A percentile compares a stretch with the other conserved stretches of the same genome.
phyloP scores from a whole-genome alignment of 1,140 invertebrate genomes.

The Hycleus cichorii region DNA sequence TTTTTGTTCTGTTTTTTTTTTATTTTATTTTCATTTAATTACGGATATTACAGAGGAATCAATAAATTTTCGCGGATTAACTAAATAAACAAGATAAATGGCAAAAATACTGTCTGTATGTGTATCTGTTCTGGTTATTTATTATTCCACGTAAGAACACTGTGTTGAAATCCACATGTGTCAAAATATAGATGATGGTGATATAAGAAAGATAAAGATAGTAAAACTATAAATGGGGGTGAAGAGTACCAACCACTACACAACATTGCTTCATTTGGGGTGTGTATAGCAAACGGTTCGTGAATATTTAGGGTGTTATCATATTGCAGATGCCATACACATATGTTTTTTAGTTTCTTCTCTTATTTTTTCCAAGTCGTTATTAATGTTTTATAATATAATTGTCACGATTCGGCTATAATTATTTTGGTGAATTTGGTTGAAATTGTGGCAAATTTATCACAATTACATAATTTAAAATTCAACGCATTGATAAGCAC shows the following conservation, averaged over 20 bases:
- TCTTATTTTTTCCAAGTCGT: too few species aligned
- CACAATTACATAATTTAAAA: conserved; percentile 18
- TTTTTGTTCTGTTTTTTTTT: too few species aligned
- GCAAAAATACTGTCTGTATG: not conserved
- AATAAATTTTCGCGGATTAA: not conserved
- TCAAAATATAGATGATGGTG: conserved; percentile 27
- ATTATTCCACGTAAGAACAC: conserved; percentile 30
- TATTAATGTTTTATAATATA: too few species aligned
- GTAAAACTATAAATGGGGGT: not conserved
- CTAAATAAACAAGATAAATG: not conserved
- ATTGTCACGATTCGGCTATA: too few species aligned
- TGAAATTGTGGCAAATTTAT: conserved; percentile 6
- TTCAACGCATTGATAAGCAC: conserved; percentile 20
- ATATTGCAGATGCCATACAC: conserved; percentile 20
- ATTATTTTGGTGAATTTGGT: too few species aligned
- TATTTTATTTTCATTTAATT: not conserved
- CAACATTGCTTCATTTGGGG: conserved; percentile 24
- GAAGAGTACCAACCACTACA: not conserved
- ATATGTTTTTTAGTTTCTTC: not conserved
- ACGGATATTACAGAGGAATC: not conserved
- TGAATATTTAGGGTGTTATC: conserved; percentile 34
- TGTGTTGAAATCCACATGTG: conserved; percentile 29
- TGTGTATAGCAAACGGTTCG: conserved; percentile 18
- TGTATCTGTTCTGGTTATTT: conserved; percentile 10
- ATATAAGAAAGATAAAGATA: conserved; percentile 32